Evolutionary conservation across 2,797 vertebrate species (phyloP).

Genomic region (Diglossa cyanea): DNA sequence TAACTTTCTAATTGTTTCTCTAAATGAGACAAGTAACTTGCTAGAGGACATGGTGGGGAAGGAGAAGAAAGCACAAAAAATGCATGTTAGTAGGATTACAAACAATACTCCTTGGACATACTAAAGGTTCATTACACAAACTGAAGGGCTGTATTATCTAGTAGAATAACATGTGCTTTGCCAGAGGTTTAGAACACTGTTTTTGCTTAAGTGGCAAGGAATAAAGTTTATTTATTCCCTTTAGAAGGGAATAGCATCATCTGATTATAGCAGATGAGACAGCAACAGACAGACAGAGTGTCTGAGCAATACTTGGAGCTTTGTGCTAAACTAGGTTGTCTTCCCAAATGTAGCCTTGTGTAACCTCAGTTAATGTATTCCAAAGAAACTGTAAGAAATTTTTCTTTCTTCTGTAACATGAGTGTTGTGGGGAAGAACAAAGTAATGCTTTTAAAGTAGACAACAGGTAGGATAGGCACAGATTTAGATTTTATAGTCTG

Average conservation of each 20-base stretch:
- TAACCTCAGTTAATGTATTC: not conserved
- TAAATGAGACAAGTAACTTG: not conserved
- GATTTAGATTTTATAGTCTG: not conserved
- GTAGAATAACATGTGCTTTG: not conserved
- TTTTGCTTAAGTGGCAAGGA: not conserved
- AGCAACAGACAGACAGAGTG: not conserved
- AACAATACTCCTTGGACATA: not conserved
- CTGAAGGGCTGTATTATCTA: not conserved
- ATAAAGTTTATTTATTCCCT: slow-evolving; percentile 18
- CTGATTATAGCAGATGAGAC: not conserved
- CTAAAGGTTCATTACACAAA: not conserved
- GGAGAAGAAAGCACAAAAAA: not conserved
- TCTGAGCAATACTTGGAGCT: not conserved
- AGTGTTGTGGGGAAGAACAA: not conserved
- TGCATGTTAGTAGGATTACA: not conserved
- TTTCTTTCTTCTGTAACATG: not conserved
- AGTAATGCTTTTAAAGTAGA: not conserved
- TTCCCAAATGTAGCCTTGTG: not conserved
- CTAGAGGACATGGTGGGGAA: not conserved
- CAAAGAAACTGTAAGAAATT: not conserved
- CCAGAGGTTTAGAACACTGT: not conserved
- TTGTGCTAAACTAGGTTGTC: not conserved
- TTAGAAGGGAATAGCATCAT: not conserved
- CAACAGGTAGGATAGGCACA: not conserved
- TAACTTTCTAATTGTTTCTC: not conserved